Conservation (phyloP, 1,140 invertebrate genomes). For the Vanessa tameamea region DNA sequence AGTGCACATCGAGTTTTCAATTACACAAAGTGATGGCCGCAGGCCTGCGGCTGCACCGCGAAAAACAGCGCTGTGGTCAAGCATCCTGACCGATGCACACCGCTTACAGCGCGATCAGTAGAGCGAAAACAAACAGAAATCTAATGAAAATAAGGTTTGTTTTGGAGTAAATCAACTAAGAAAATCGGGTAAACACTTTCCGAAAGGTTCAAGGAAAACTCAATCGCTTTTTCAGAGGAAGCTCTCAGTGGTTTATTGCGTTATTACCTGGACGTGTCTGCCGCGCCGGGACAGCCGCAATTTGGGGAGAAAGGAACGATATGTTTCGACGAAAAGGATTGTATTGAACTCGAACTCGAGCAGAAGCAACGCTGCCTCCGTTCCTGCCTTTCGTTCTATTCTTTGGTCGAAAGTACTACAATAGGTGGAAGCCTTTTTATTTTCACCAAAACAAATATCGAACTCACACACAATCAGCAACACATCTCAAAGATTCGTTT, state of each 20-base stretch:
- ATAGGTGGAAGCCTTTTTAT: constrained; percentile 65
- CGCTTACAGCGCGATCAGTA: constrained; percentile 41
- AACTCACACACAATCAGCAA: not conserved
- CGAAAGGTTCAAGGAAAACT: constrained; percentile 76
- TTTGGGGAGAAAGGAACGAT: constrained; percentile 75
- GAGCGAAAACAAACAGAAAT: constrained; percentile 56
- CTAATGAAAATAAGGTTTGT: constrained; percentile 58
- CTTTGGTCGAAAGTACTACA: constrained; percentile 72
- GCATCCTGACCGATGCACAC: constrained; percentile 60
- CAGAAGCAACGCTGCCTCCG: constrained; percentile 56
- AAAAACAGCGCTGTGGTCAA: constrained; percentile 71
- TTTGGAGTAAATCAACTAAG: constrained; percentile 49
- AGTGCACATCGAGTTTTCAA: constrained; percentile 79
- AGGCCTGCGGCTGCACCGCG: constrained; percentile 61
- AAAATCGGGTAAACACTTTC: constrained; percentile 69
- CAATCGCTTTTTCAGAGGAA: constrained; percentile 77
- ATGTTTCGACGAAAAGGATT: constrained; percentile 75
- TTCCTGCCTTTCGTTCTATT: constrained; percentile 65
- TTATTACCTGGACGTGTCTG: constrained; percentile 80
- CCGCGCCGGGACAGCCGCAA: constrained; percentile 74
- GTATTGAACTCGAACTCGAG: constrained; percentile 59
- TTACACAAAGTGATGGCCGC: constrained; percentile 78
- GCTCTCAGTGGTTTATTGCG: constrained; percentile 80
- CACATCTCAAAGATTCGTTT: not conserved
- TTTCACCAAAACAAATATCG: constrained; percentile 44